These are phyloP conservation scores for Bergia puertoricense DNA, from an alignment of 92 coral and sea anemone species.

Conservation along the genomic window DNA sequence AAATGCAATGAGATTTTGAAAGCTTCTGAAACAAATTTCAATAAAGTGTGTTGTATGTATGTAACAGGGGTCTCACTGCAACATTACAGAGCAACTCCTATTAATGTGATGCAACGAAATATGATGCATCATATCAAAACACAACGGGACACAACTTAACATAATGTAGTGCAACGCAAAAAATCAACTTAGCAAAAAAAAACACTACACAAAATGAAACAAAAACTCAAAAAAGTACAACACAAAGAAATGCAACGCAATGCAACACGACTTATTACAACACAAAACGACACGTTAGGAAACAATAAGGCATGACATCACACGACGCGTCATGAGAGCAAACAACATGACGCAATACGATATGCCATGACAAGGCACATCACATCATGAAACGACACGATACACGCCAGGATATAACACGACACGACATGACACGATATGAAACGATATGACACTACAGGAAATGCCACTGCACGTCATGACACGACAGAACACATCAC, in stretches of 20 bases:
- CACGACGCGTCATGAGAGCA: neutral
- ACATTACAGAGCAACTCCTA: too few species aligned
- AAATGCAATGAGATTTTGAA: too few species aligned
- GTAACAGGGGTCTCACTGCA: too few species aligned
- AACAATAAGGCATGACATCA: too few species aligned
- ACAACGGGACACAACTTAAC: neutral
- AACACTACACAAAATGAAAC: neutral
- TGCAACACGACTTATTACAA: too few species aligned
- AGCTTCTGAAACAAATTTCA: too few species aligned
- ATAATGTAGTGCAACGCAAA: neutral
- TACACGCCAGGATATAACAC: neutral
- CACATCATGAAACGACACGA: neutral
- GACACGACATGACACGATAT: neutral
- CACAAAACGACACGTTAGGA: too few species aligned
- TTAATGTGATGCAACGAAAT: too few species aligned
- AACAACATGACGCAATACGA: neutral
- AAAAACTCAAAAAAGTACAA: too few species aligned
- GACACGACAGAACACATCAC: too few species aligned
- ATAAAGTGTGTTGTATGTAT: too few species aligned
- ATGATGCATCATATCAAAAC: neutral
- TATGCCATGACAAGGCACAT: neutral
- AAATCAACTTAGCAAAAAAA: too few species aligned
- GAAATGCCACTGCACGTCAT: neutral
- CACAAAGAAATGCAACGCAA: neutral
- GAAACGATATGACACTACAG: neutral